Conservation (phyloP, 2,888 invertebrate species). For the Phalangium opilio region DNA sequence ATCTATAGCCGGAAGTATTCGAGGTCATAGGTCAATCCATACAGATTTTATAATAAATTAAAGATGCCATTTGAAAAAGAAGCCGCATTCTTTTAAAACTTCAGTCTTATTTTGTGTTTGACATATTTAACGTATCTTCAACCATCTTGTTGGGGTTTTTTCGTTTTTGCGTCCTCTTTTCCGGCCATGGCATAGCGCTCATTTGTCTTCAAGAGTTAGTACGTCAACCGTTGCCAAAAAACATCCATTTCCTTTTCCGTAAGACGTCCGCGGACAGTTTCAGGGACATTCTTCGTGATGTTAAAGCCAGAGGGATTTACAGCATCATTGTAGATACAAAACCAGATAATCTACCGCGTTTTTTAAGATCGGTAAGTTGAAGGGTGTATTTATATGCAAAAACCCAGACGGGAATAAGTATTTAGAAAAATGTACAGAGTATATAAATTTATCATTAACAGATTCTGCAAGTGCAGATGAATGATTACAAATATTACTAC, state of each 20-base stretch:
- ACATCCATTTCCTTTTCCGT: constrained; percentile 47
- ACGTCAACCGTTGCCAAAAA: constrained; percentile 40
- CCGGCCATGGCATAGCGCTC: constrained; percentile 49
- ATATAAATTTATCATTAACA: too few relatives aligned
- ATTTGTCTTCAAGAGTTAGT: constrained; percentile 71
- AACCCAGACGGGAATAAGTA: too few relatives aligned
- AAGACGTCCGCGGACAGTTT: constrained; percentile 49
- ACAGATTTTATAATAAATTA: too few relatives aligned
- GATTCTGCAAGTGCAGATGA: constrained; percentile 89
- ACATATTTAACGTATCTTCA: too few relatives aligned
- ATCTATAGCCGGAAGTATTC: too few relatives aligned
- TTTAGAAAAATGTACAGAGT: too few relatives aligned
- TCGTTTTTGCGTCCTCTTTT: constrained; percentile 1
- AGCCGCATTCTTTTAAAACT: too few relatives aligned
- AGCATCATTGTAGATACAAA: constrained; percentile 75
- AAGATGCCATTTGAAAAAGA: too few relatives aligned
- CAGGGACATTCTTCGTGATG: constrained; percentile 55
- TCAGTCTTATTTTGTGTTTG: too few relatives aligned
- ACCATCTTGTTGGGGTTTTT: too few relatives aligned
- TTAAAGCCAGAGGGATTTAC: constrained; percentile 69
- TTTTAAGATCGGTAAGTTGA: constrained; percentile 74
- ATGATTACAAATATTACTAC: constrained; percentile 83
- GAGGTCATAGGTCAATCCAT: too few relatives aligned
- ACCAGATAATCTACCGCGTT: constrained; percentile 53
- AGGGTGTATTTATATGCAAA: too few relatives aligned